Base-by-base conservation (phyloP, 2,888 invertebrate species). In the Saturnia japonica region DNA sequence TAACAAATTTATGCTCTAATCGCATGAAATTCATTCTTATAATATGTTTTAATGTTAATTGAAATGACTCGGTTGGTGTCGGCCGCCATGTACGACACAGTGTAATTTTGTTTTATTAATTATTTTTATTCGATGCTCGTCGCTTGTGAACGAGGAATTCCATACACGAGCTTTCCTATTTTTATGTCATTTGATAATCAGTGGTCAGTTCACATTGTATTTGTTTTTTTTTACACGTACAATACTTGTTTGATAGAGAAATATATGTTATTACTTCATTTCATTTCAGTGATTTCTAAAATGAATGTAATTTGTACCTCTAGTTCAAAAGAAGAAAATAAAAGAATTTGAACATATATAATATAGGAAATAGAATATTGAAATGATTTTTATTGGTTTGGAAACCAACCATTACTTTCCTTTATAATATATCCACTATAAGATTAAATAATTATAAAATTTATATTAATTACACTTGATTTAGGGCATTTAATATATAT, bases 1-100 rank as follows among this genome's bases (percentile, higher is more conserved):
- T 83, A 85, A 83, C 79, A 77, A 86, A 87, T 85, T 87, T 85
- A 86, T 86, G 86, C 84, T 79, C 74, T 51, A 66, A 75, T 75
- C 73, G 73, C 76, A 73, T 73, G 77, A 72, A 76, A 83, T 83
- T 79, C 67, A 85, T 88, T 89, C 88, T 88, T 89, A 90, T 89
- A 83, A 54, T 89, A 83, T 85, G 83, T 82, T 79, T 81, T 82
- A 87, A 90, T 87, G 88, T 89, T 93, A 93, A 93, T 93, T 93
- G 91, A 93, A 92, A 89, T 88, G 88, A 93, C 88, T 86, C 83
- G 84, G 82, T 74, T 85, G 81, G 85, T 87, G 87, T 88, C 86
- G 82, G 77, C 85, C 76, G 76, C 69, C 74, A 64, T 74, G 72
- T 75, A 75, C 80, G 79, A 78, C 64, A 64, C 64, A 81, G 77